Evolutionary conservation across 2,888 invertebrate genomes (phyloP), one percentile per base, ranked within the genome.

Genomic region (Acleris laterana): DNA sequence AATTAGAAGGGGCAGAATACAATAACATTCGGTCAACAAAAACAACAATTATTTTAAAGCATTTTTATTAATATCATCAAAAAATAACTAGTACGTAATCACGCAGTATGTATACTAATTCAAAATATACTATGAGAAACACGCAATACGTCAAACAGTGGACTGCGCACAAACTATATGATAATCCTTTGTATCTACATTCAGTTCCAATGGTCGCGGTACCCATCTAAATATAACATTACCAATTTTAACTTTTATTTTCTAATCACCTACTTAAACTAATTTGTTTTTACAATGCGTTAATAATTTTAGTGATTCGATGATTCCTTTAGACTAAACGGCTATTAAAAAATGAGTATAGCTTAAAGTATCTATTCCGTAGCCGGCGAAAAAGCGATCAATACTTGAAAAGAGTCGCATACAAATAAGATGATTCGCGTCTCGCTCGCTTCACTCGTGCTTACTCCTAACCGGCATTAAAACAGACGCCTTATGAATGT

Each of bases 41-140:
- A 76, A 75, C 61, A 67, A 53, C 17, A 62, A 62, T 72, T 77
- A 79, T 82, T 90, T 89, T 87, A 85, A 89, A 90, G 88, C 87
- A 78, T 85, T 87, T 84, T 92, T 89, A 90, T 89, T 91, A 87
- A 89, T 88, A 90, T 90, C 87, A 89, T 90, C 87, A 89, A 91
- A 90, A 84, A 90, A 89, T 88, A 90, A 85, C 89, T 89, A 90
- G 84, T 88, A 88, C 83, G 84, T 88, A 87, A 88, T 87, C 90
- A 91, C 89, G 83, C 89, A 64, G 55, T 55, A 82, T 77, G 87
- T 87, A 85, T 82, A 83, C 87, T 88, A 87, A 81, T 86, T 85
- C 79, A 87, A 84, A 82, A 86, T 87, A 90, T 82, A 82, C 87
- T 89, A 90, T 89, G 85, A 89, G 84, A 88, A 87, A 84, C 87